Evolutionary conservation across 2,797 vertebrate species (phyloP).

Genomic region (Vespertilio murinus): DNA sequence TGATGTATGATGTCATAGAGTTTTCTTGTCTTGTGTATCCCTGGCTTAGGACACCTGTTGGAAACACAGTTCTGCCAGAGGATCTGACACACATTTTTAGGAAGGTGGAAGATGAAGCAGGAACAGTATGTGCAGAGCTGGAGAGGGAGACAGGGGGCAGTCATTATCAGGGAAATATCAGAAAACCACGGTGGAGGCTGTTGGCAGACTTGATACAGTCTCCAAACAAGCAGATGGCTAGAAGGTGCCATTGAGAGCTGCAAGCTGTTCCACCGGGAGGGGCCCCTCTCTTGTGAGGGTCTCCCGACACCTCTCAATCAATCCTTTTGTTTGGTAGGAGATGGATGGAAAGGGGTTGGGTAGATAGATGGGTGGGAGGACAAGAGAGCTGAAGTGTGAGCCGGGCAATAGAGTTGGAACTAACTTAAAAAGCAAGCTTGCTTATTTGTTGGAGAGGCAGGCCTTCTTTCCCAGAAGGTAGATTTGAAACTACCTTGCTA

Average conservation of each 20-base stretch:
- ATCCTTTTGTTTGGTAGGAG: not conserved
- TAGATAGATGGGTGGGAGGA: not conserved
- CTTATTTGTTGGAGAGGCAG: not conserved
- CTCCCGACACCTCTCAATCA: conserved; percentile 48
- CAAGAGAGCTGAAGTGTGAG: not conserved
- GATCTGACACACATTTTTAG: conserved; percentile 5
- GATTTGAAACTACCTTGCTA: not conserved
- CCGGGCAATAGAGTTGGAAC: not conserved
- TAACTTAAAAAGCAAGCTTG: not conserved
- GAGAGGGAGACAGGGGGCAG: not conserved
- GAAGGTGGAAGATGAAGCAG: not conserved
- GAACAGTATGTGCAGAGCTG: not conserved
- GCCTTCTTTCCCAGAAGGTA: not conserved
- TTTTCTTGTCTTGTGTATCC: not conserved
- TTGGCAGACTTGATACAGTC: conserved; percentile 43
- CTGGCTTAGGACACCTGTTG: conserved; percentile 34
- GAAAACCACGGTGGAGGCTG: not conserved
- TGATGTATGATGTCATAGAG: not conserved
- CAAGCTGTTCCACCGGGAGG: conserved; percentile 50
- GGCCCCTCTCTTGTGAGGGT: conserved; percentile 27
- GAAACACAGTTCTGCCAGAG: conserved; percentile 44
- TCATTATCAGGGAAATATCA: conserved; percentile 56
- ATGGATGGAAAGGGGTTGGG: not conserved
- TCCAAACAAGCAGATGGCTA: conserved; percentile 67
- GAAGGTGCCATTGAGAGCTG: conserved; percentile 47